Evolutionary conservation across 1,140 invertebrate species (phyloP).

Genomic region (Saxidomus purpurata): DNA sequence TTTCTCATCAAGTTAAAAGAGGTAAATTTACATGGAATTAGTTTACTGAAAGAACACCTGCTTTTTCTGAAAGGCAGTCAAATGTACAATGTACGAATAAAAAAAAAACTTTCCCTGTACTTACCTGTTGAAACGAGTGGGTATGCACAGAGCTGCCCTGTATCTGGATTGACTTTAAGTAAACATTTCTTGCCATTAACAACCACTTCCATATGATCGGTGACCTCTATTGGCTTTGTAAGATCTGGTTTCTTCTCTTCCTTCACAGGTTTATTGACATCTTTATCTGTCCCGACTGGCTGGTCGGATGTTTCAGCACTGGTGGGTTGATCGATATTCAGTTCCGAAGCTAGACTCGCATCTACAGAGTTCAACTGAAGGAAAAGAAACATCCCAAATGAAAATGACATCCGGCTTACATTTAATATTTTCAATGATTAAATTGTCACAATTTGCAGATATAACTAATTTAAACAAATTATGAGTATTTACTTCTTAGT

Average conservation of each 20-base stretch:
- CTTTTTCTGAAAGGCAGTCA: too few relatives aligned
- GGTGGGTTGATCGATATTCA: neutral
- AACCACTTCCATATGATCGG: conserved; percentile 83
- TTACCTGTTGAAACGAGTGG: conserved; percentile 80
- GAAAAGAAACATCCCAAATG: neutral
- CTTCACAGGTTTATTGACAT: neutral
- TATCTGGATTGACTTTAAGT: conserved; percentile 82
- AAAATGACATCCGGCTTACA: too few relatives aligned
- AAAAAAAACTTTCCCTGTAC: neutral
- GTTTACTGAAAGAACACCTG: too few relatives aligned
- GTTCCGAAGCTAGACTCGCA: neutral
- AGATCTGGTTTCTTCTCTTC: conserved; percentile 78
- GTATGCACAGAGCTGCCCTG: conserved; percentile 84
- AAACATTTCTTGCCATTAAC: conserved; percentile 86
- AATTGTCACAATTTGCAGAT: too few relatives aligned
- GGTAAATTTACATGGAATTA: too few relatives aligned
- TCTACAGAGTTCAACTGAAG: neutral
- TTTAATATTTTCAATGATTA: too few relatives aligned
- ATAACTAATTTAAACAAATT: too few relatives aligned
- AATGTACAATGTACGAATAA: too few relatives aligned
- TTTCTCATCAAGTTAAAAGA: too few relatives aligned
- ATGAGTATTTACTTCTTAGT: too few relatives aligned
- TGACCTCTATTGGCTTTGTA: conserved; percentile 82
- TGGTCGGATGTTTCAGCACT: neutral
- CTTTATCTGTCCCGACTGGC: too few relatives aligned